These are phyloP conservation scores for Ctenochaetus hawaiiensis DNA, from an alignment of 2,797 vertebrate genomes.

Conservation along the genomic window DNA sequence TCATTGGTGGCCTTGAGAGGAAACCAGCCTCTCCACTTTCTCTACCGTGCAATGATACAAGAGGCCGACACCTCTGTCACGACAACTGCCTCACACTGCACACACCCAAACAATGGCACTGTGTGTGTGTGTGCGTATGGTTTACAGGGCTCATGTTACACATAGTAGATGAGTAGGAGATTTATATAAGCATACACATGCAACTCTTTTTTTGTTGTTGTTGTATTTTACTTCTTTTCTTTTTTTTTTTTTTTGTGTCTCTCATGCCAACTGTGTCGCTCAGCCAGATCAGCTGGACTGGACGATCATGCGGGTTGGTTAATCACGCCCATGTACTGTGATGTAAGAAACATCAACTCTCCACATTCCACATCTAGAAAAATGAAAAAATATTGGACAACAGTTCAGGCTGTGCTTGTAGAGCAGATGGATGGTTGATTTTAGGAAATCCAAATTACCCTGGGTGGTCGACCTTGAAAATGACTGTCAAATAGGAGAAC, in stretches of 20 bases:
- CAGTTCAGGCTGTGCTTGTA: not conserved
- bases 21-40: constrained; percentile 43
- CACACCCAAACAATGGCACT: constrained; percentile 19
- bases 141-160: not conserved
- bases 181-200: too few relatives aligned
- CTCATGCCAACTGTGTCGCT: not conserved
- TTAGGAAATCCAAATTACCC: not conserved
- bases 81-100: constrained; percentile 21
- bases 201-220: too few relatives aligned
- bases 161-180: too few relatives aligned
- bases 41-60: constrained; percentile 40
- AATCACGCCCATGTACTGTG: not conserved
- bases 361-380: not conserved
- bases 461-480: not conserved
- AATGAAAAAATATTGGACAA: not conserved
- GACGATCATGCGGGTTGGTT: not conserved
- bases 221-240: too few relatives aligned
- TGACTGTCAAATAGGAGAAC: not conserved
- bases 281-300: not conserved
- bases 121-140: not conserved
- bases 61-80: constrained; percentile 29
- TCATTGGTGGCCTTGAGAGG: constrained; percentile 40
- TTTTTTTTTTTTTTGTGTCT: not conserved
- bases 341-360: not conserved
- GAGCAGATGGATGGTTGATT: not conserved